Conservation (phyloP, 2,797 vertebrate genomes). For the Heteromormyrus szaboi region DNA sequence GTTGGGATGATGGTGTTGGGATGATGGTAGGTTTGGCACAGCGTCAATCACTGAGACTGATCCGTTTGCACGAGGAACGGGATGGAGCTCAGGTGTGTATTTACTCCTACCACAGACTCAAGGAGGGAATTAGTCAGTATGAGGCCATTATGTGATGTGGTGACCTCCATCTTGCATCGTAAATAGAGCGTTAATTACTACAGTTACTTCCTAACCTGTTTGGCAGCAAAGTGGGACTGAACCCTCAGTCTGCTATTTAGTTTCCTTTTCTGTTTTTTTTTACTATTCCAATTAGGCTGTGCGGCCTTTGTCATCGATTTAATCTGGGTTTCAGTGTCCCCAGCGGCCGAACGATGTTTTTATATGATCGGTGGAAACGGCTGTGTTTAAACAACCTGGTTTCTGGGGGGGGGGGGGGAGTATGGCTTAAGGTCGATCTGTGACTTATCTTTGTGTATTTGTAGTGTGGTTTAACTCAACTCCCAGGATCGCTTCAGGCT, state of each 20-base stretch:
- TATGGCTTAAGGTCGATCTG: not conserved
- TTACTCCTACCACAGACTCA: not conserved
- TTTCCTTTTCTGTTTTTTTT: not conserved
- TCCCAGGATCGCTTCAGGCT: not conserved
- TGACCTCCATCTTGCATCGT: constrained; percentile 25
- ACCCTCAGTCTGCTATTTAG: constrained; percentile 6
- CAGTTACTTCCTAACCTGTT: constrained; percentile 5
- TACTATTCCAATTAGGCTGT: constrained; percentile 10
- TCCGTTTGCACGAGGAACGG: not conserved
- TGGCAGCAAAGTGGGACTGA: constrained; percentile 10
- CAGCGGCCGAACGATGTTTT: not conserved
- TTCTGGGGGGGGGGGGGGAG: not conserved
- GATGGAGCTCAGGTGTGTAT: not conserved
- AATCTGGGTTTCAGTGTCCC: not conserved
- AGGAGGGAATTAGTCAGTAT: not conserved
- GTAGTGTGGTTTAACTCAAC: not conserved
- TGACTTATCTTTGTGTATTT: not conserved
- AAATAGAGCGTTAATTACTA: constrained; percentile 18
- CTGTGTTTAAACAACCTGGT: not conserved
- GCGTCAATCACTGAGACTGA: not conserved
- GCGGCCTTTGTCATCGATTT: not conserved
- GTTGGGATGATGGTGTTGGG: not conserved
- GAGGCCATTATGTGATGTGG: not conserved
- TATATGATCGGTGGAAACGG: not conserved
- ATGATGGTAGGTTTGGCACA: not conserved